Base-by-base conservation (phyloP, 2,888 invertebrate species). In the Achlya flavicornis region DNA sequence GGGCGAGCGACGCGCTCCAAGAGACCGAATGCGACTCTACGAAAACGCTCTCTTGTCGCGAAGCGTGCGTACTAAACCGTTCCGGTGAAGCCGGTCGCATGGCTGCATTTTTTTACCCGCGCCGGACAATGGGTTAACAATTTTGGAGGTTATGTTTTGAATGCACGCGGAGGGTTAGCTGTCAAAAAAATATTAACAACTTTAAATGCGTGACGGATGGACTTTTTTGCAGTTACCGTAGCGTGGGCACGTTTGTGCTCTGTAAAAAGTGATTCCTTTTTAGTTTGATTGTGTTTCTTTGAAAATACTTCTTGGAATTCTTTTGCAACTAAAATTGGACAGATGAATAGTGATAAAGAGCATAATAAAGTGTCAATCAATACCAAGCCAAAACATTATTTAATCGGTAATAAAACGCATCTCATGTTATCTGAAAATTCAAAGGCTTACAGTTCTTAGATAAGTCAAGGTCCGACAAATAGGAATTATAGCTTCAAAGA, bases 141-240 rank as follows among this genome's bases (percentile, higher is more conserved):
- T 85, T 84, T 92, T 89, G 74, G 91, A 92, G 93, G 93, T 92
- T 92, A 91, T 87, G 81, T 87, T 88, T 84, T 83, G 83, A 83
- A 84, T 84, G 78, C 82, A 79, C 74, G 75, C 75, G 69, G 68
- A 61, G 63, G 62, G 62, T 57, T 62, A n/a, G 61, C 59, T 60
- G 60, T 63, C 48, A 43, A 63, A 63, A 60, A 60, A 60, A 41
- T 58, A 63, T 58, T 59, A 53, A 63, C 65, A 63, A 67, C 65
- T 61, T 58, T 32, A 6, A 64, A 65, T 61, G 61, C 33, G 63
- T 62, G 61, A 57, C 57, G 61, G 43, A 41, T 41, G 41, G 41
- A 12, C 26, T 46, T 66, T 69, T 66, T 70, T 67, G 41, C 41
- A 41, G 41, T 41, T 41, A 3, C 12, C 41, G 38, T 8, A 62